A percentile compares a stretch with the other conserved stretches of the same genome.
These are phyloP conservation scores for Pristionchus entomophagus DNA, from an alignment of 2,888 invertebrate species.

Conservation along the genomic window DNA sequence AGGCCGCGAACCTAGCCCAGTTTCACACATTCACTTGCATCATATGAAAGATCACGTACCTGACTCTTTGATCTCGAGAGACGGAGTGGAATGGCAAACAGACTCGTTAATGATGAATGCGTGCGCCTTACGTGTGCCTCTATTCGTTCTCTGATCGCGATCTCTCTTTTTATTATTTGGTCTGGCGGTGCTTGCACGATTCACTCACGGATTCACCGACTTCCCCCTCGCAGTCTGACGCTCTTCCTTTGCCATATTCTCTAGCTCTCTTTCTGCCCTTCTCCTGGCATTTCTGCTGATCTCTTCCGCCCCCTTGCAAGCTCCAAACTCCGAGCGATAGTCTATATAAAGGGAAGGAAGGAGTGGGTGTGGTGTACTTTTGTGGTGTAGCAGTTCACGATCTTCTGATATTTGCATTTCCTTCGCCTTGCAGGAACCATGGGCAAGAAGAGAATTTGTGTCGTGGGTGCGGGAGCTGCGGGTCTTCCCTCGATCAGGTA, in stretches of 20 bases:
- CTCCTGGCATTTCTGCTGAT: not conserved
- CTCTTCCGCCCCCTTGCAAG: not conserved
- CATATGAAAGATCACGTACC: not conserved
- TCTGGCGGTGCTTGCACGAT: not conserved
- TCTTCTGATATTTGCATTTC: not conserved
- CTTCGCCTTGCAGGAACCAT: not conserved
- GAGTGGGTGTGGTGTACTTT: not conserved
- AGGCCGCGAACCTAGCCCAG: no score
- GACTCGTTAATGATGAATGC: not conserved
- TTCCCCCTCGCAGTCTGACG: not conserved
- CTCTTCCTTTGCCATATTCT: not conserved
- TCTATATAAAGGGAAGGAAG: not conserved
- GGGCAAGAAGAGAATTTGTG: conserved; percentile 26
- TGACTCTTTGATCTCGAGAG: not conserved
- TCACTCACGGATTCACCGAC: not conserved
- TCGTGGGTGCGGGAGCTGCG: conserved; percentile 44
- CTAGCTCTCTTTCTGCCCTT: not conserved
- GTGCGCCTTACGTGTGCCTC: not conserved
- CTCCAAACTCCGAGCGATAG: not conserved
- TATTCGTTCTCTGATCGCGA: conserved; percentile 16
- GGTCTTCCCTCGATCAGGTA: conserved; percentile 44
- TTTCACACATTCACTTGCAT: no score
- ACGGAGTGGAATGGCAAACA: not conserved
- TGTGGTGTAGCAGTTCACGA: conserved; percentile 7
- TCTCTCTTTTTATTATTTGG: not conserved